Conservation (phyloP, 2,888 invertebrate genomes). For the Trichogramma dendrolimi region DNA sequence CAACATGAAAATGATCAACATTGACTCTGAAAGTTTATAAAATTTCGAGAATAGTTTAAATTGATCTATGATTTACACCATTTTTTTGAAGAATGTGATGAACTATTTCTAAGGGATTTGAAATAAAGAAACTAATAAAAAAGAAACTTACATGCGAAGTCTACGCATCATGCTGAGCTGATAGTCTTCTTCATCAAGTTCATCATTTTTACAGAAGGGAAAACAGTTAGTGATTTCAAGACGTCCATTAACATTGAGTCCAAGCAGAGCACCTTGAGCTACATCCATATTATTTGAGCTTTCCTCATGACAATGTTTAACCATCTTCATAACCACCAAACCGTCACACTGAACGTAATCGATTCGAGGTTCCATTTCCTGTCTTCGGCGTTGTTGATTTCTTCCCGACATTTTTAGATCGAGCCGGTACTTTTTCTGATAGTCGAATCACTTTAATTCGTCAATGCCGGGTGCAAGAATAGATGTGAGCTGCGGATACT, state of each 20-base stretch:
- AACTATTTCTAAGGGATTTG: too few species aligned
- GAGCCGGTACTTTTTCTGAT: too few species aligned
- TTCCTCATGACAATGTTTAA: conserved; percentile 98
- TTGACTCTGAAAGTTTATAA: conserved; percentile 64
- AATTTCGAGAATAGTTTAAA: too few species aligned
- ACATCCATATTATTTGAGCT: conserved; percentile 90
- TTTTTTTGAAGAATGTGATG: too few species aligned
- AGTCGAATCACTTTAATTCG: too few species aligned
- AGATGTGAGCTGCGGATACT: too few species aligned
- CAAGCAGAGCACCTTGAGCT: conserved; percentile 89
- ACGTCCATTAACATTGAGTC: conserved; percentile 82
- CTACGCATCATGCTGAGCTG: conserved; percentile 94
- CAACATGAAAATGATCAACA: conserved; percentile 97
- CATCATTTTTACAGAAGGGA: conserved; percentile 92
- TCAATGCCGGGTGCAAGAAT: too few species aligned
- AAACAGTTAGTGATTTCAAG: conserved; percentile 97
- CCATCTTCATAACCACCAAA: conserved; percentile 94
- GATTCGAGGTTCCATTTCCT: conserved; percentile 62
- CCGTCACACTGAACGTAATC: conserved; percentile 93
- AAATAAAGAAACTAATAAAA: too few species aligned
- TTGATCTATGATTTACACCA: too few species aligned
- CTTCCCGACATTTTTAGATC: conserved; percentile 62
- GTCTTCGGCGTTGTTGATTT: conserved; percentile 44
- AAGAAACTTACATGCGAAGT: conserved; percentile 59
- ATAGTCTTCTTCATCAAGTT: conserved; percentile 92